Conservation (phyloP, 2,888 invertebrate genomes). For the Eupithecia centaureata region DNA sequence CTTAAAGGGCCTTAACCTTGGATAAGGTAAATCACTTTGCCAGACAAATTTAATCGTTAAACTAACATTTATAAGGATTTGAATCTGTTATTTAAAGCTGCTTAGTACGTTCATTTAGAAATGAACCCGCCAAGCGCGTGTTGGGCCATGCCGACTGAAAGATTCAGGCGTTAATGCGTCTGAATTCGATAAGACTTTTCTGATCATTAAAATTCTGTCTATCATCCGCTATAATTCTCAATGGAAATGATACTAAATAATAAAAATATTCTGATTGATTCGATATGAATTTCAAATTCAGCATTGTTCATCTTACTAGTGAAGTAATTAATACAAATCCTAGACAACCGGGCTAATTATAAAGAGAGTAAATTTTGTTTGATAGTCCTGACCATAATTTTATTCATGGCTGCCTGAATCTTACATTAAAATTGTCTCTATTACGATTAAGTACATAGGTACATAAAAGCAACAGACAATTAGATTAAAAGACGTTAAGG, state of each 20-base stretch:
- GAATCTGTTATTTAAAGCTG: background rate
- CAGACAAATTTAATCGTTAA: constrained; percentile 17
- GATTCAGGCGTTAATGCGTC: background rate
- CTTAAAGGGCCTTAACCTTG: constrained; percentile 20
- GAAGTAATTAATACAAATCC: no score
- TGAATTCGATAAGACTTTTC: background rate
- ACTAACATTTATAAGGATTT: background rate
- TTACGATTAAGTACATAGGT: background rate
- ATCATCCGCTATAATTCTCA: background rate
- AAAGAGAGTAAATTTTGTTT: no score
- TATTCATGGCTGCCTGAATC: no score
- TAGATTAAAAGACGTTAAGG: background rate
- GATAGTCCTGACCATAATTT: no score
- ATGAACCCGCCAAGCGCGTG: background rate
- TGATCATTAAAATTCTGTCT: background rate
- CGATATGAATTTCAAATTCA: no score
- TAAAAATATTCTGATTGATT: no score
- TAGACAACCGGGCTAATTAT: no score
- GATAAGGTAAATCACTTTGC: constrained; percentile 11
- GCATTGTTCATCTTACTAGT: background rate
- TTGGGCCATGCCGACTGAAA: background rate
- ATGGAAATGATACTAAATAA: background rate
- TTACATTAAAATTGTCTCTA: no score
- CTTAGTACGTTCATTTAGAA: background rate
- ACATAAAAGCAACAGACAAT: background rate